Evolutionary conservation across 2,888 invertebrate genomes (phyloP).

Genomic region (Drosophila birchii): DNA sequence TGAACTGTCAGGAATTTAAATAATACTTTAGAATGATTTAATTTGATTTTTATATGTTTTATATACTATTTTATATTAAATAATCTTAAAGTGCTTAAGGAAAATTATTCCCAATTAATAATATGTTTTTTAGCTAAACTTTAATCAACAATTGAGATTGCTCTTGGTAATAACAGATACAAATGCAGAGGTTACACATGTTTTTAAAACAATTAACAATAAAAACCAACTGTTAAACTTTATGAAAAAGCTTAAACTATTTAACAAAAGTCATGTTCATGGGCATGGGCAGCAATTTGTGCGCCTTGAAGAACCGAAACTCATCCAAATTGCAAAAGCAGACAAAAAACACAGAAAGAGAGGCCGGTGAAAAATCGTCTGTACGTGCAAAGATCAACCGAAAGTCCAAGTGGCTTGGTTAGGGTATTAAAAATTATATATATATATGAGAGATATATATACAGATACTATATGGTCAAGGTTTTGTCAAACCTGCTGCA

Average conservation of each 20-base stretch:
- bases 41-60: not conserved
- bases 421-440: constrained; percentile 32
- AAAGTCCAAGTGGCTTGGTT: constrained; percentile 12
- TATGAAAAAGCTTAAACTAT: constrained; percentile 14
- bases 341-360: not conserved
- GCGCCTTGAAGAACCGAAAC: constrained; percentile 22
- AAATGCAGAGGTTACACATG: constrained; percentile 2
- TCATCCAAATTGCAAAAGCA: constrained; percentile 1
- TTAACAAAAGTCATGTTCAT: constrained; percentile 67
- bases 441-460: constrained; percentile 24
- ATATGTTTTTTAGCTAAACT: not conserved
- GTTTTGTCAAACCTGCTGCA: constrained; percentile 70
- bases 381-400: constrained; percentile 8
- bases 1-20: not conserved
- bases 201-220: not conserved
- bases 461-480: constrained; percentile 66
- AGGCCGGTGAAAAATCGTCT: not conserved
- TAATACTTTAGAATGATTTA: not conserved
- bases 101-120: not conserved
- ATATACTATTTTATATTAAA: not conserved
- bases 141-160: not conserved
- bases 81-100: not conserved
- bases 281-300: constrained; percentile 54
- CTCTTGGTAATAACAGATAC: no score
- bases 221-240: constrained; percentile 1